phyloP scores from a whole-genome alignment of 2,113 vertebrate species.

The Sturnus vulgaris region DNA sequence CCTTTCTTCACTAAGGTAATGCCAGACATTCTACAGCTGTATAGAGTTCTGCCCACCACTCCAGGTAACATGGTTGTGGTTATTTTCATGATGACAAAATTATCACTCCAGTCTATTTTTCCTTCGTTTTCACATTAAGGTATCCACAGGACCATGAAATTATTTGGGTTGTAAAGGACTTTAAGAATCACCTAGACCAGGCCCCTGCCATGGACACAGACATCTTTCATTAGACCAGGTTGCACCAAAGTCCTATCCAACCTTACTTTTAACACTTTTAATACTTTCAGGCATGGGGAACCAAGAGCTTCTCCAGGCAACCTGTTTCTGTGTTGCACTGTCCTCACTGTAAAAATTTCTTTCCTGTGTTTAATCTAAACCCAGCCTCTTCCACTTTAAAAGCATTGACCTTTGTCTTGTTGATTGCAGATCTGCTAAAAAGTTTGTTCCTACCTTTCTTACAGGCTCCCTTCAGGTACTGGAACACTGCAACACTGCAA shows the following conservation, averaged over 20 bases:
- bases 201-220: fast-evolving
- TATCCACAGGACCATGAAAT: not conserved
- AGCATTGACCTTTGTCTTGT: not conserved
- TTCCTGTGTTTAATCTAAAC: not conserved
- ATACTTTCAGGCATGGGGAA: not conserved
- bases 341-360: not conserved
- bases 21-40: not conserved
- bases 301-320: not conserved
- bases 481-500: not conserved
- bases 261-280: not conserved
- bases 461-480: fast-evolving
- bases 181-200: not conserved
- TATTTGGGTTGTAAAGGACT: not conserved
- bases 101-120: not conserved
- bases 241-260: not conserved
- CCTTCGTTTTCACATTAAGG: not conserved
- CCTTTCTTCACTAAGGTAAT: not conserved
- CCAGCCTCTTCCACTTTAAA: not conserved
- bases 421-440: not conserved
- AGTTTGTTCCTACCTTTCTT: not conserved
- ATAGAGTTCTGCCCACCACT: not conserved
- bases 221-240: not conserved
- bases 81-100: not conserved
- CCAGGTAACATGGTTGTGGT: not conserved
- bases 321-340: not conserved